Base-by-base conservation (phyloP, 1,140 invertebrate species). In the Drosophila parvula region DNA sequence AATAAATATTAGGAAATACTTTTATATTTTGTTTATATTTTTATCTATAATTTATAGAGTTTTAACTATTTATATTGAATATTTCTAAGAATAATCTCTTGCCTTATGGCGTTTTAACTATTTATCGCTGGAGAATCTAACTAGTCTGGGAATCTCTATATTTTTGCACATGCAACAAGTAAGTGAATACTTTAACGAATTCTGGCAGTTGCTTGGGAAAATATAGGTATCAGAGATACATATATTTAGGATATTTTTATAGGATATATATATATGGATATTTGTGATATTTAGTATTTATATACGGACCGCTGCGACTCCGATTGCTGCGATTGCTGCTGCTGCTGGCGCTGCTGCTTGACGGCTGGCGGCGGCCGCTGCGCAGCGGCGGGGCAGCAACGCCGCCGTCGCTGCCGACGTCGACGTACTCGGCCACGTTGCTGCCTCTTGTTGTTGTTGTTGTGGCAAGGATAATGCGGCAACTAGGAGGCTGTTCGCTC, bases 291-390 rank as follows among this genome's bases (percentile, higher is more conserved):
- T 55, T 57, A n/a, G n/a, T n/a, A n/a, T n/a, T n/a, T n/a, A n/a
- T n/a, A 74, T 79, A 75, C 82, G 62, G 65, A 86, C 82, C 82
- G 57, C 82, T 86, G 79, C 83, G 83, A 30, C 82, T 88, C 40
- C 79, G 79, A 65, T 88, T 82, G 28, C 82, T 86, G 55, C 79
- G 79, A 58, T 86, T 81, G 75, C 83, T 88, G 83, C 82, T 82
- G 62, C 67, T 82, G 75, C 79, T 88, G 82, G 79, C 82, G 55
- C 82, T 84, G 75, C 79, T 81, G 81, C 81, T 83, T 34, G 74
- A 76, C 41, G 70, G 74, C 61, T 76, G 74, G 32, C 64, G 58
- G 65, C 67, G 79, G 34, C 48, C 58, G 70, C 58, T 63, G 71
- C 64, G 64, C 61, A 65, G 64, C 64, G 61, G 36, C 22, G 58